Base-by-base conservation (phyloP, 1,140 invertebrate species). In the Diuraphis noxia region DNA sequence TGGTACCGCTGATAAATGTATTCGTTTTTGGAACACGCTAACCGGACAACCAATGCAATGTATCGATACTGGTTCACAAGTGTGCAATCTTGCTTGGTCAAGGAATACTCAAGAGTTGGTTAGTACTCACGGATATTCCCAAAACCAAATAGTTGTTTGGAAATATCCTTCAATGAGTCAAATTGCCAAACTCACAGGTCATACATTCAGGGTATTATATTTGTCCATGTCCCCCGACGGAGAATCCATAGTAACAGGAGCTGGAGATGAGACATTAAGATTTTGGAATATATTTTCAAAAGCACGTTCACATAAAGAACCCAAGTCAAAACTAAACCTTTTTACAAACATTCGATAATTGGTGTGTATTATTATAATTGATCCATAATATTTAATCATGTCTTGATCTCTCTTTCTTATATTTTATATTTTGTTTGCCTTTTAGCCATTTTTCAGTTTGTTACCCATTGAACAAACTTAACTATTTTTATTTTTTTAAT, bases 221-320 rank as follows among this genome's bases (percentile, higher is more conserved):
- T 94, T 99, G 93, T 99, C 99, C 1, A 96, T 99, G 95, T 99
- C 98, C 52, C 99, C 99, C 0, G 99, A 99, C 94, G 99, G 99
- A 36, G 99, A 99, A 94, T 98, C 99, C 1, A 99, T 99, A 92
- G 99, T 99, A 0, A 99, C 99, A 0, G 99, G 99, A 21, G 99
- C 99, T 34, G 99, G 99, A 1, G 99, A 99, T 94, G 99, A 99
- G 94, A 99, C 99, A 2, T 95, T 99, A 17, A 95, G 99, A 30
- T 99, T 99, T 94, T 99, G 99, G 99, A 99, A 99, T 95, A 98
- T 99, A 0, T 99, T 99, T 94, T 98, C 97, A 92, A 99, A 99
- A 95, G 98, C 98, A 30, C 95, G 98, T 84, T 98, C 98, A 38
- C 92, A 92, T 41, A 92, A 92, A 38, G 92, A 92, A 85, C 88